Evolutionary conservation across 2,797 vertebrate species (phyloP).

Genomic region (Leptoclinus maculatus): DNA sequence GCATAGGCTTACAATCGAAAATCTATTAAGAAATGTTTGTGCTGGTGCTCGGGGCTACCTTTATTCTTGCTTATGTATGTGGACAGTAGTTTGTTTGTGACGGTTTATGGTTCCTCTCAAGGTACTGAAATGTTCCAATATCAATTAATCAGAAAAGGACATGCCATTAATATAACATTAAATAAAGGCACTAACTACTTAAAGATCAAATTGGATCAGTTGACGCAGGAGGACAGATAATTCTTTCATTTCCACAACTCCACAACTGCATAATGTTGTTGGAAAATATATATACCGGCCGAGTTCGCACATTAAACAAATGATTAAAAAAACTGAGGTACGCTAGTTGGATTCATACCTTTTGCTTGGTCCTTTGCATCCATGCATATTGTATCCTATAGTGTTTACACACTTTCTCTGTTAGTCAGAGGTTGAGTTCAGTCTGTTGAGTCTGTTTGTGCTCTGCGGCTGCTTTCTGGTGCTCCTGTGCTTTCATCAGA

Average conservation of each 20-base stretch:
- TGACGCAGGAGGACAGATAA: not conserved
- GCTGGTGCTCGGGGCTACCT: not conserved
- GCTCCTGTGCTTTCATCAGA: constrained; percentile 48
- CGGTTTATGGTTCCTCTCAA: not conserved
- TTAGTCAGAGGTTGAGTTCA: constrained; percentile 10
- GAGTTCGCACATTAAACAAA: constrained; percentile 1
- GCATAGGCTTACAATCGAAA: constrained; percentile 26
- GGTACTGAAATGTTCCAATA: not conserved
- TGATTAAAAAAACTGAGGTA: constrained; percentile 48
- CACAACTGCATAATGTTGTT: constrained; percentile 18
- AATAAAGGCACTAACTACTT: constrained; percentile 1
- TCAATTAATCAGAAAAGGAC: constrained; percentile 2
- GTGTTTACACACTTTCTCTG: not conserved
- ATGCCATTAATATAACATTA: not conserved
- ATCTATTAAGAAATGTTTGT: not conserved
- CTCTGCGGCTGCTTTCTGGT: constrained; percentile 48
- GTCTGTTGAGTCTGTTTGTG: constrained; percentile 40
- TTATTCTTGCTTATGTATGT: not conserved
- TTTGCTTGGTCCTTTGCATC: constrained; percentile 53
- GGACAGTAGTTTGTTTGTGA: not conserved
- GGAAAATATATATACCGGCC: not conserved
- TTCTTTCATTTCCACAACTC: constrained; percentile 29
- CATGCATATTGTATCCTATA: not conserved
- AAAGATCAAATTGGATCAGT: constrained; percentile 4
- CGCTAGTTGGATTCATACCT: constrained; percentile 22